These are phyloP conservation scores for Volucella inflata DNA, from an alignment of 2,888 invertebrate genomes.

Conservation along the genomic window DNA sequence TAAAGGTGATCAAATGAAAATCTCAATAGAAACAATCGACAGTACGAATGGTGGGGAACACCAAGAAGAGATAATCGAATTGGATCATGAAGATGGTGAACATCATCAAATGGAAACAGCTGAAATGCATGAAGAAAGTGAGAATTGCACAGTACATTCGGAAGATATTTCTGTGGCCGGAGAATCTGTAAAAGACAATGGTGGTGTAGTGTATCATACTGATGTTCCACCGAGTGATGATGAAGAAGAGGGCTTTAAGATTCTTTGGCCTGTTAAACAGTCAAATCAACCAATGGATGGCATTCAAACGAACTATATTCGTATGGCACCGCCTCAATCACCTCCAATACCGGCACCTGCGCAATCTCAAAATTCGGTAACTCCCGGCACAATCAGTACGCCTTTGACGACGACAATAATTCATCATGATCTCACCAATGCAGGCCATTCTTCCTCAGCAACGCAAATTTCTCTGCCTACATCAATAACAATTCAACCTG, in stretches of 20 bases:
- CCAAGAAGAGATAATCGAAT: conserved; percentile 77
- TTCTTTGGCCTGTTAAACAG: conserved; percentile 63
- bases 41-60: conserved; percentile 69
- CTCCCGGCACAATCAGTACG: conserved; percentile 39
- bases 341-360: conserved; percentile 27
- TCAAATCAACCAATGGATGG: conserved; percentile 55
- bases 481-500: conserved; percentile 68
- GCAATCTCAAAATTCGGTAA: conserved; percentile 46
- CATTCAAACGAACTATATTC: conserved; percentile 66
- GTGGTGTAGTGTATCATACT: conserved; percentile 71
- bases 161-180: conserved; percentile 65
- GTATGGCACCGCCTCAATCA: conserved; percentile 71
- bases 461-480: conserved; percentile 64
- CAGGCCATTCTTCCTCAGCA: conserved; percentile 49
- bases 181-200: conserved; percentile 57
- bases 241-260: conserved; percentile 61
- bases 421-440: conserved; percentile 71
- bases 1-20: conserved; percentile 72
- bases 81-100: conserved; percentile 73
- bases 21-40: conserved; percentile 59
- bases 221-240: conserved; percentile 76
- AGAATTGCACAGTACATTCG: conserved; percentile 64
- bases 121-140: conserved; percentile 63
- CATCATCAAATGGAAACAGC: conserved; percentile 60
- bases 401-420: conserved; percentile 69